A percentile compares a stretch with the other conserved stretches of the same genome.
Conservation (phyloP, 2,888 invertebrate genomes). For the Diogma glabrata region DNA sequence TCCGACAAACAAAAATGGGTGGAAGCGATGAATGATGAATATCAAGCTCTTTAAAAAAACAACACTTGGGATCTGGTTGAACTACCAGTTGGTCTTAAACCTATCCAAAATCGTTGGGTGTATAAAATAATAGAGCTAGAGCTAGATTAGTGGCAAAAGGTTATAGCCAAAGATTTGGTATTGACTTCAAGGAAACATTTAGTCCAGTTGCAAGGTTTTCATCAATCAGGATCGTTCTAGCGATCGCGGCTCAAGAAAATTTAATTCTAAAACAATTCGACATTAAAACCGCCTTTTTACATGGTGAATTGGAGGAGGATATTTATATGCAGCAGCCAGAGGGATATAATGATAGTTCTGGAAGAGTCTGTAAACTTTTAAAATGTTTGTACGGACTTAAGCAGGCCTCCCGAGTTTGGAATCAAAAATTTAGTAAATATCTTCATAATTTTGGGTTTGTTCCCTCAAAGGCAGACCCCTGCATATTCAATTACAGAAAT, state of each 20-base stretch:
- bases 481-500: conserved; percentile 11
- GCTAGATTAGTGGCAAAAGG: conserved; percentile 18
- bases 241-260: conserved; percentile 14
- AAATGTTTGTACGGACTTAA: conserved; percentile 17
- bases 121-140: conserved; percentile 14
- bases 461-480: conserved; percentile 22
- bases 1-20: neutral
- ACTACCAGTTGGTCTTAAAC: neutral
- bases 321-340: conserved; percentile 17
- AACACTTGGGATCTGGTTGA: neutral
- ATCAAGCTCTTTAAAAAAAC: neutral
- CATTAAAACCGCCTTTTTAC: conserved; percentile 17
- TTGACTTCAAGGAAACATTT: conserved; percentile 22
- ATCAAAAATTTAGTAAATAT: too few species aligned
- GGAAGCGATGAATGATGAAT: conserved; percentile 5
- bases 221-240: conserved; percentile 12
- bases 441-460: too few species aligned
- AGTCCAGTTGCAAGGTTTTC: conserved; percentile 15
- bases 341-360: conserved; percentile 12
- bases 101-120: conserved; percentile 11
- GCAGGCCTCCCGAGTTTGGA: conserved; percentile 15
- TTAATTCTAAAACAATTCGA: conserved; percentile 16
- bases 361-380: conserved; percentile 13
- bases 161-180: conserved; percentile 19
- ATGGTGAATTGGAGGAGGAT: conserved; percentile 14